Evolutionary conservation across 2,113 vertebrate genomes (phyloP).

Genomic region (Malaclemys terrapin): DNA sequence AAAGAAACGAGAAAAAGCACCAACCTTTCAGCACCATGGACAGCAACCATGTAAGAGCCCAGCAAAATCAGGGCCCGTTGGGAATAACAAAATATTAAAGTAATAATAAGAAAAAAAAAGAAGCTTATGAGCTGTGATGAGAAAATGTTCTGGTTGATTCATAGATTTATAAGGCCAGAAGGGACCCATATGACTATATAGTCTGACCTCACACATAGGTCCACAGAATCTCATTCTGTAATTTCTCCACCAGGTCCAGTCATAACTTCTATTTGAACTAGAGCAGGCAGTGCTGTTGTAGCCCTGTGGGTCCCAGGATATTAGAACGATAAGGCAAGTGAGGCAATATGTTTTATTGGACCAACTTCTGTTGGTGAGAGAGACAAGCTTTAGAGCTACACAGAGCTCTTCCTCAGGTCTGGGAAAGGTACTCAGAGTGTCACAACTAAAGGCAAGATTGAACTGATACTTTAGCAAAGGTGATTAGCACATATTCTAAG

Average conservation of each 20-base stretch:
- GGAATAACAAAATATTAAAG: neutral
- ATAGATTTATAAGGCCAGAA: neutral
- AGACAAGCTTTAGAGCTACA: neutral
- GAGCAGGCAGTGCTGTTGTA: neutral
- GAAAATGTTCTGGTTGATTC: neutral
- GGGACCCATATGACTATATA: neutral
- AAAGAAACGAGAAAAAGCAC: neutral
- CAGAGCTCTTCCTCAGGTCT: neutral
- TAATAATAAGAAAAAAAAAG: neutral
- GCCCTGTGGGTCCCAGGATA: neutral
- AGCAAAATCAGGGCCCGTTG: rapidly evolving
- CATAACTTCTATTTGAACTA: neutral
- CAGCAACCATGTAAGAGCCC: neutral
- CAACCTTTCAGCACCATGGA: neutral
- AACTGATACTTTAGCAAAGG: neutral
- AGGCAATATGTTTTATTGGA: neutral
- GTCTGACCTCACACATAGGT: neutral
- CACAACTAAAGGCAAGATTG: neutral
- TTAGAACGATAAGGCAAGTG: neutral
- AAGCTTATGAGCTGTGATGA: neutral
- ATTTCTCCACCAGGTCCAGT: neutral
- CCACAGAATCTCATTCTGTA: neutral
- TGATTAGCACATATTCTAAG: neutral
- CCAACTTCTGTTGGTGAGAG: neutral
- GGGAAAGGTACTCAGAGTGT: neutral